These are phyloP conservation scores for Scylla paramamosain DNA, from an alignment of 1,140 invertebrate genomes.

Conservation along the genomic window DNA sequence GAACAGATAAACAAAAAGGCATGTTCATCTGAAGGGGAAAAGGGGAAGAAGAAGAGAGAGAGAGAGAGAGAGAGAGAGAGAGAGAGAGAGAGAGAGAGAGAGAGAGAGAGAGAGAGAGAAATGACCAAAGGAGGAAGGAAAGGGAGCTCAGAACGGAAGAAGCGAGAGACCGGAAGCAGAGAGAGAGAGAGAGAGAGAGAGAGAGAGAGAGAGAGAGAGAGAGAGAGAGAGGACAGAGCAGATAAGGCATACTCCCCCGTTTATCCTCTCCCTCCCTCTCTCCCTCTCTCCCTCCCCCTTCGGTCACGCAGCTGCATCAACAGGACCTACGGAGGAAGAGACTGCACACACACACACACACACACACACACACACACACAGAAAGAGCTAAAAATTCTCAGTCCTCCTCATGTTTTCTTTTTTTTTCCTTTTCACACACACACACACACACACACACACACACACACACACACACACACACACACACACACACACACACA, in stretches of 20 bases:
- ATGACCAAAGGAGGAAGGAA: no score
- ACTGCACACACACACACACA: not conserved
- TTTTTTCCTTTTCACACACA: no score
- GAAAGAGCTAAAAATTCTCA: not conserved
- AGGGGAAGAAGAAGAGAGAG: no score
- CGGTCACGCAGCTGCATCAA: not conserved
- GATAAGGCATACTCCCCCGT: not conserved
- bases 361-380: conserved; percentile 8
- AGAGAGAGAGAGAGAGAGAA: no score
- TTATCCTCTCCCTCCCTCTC: not conserved
- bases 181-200: conserved; percentile 20
- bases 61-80: no score
- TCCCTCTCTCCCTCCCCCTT: not conserved
- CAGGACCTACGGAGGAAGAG: not conserved
- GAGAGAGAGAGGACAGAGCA: not conserved
- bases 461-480: conserved; percentile 5
- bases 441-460: not conserved
- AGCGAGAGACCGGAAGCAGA: not conserved
- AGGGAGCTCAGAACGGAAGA: no score
- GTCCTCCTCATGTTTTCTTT: no score
- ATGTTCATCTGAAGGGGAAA: no score
- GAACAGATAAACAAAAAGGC: not conserved
- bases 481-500: conserved; percentile 16
- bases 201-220: not conserved
- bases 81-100: no score